phyloP scores from a whole-genome alignment of 92 coral and sea anemone genomes.

The Bergia sp. region DNA sequence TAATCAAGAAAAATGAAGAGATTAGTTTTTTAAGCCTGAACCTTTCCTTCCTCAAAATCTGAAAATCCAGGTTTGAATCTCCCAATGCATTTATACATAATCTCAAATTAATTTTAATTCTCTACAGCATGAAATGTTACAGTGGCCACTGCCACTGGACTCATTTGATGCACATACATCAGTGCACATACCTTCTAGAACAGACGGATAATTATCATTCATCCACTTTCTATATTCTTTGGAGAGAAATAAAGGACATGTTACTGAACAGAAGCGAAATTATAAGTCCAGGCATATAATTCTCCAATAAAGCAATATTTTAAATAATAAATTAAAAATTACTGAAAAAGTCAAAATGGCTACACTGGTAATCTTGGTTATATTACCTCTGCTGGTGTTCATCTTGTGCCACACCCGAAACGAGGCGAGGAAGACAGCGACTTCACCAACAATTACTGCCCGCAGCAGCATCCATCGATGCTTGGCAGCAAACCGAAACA shows the following conservation, averaged over 20 bases:
- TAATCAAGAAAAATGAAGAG: too few relatives aligned
- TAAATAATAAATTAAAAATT: too few relatives aligned
- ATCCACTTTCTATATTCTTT: slow-evolving; percentile 88
- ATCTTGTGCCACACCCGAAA: slow-evolving; percentile 96
- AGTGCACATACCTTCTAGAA: slow-evolving; percentile 71
- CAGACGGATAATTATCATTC: slow-evolving; percentile 71
- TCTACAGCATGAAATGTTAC: too few relatives aligned
- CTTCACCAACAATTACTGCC: slow-evolving; percentile 88
- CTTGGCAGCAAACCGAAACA: slow-evolving; percentile 53
- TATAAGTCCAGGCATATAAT: neutral
- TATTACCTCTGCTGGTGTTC: slow-evolving; percentile 88
- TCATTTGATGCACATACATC: neutral
- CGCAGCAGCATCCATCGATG: slow-evolving; percentile 66
- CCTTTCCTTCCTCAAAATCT: too few relatives aligned
- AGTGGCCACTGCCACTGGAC: too few relatives aligned
- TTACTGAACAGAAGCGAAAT: neutral
- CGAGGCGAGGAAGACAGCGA: slow-evolving; percentile 74
- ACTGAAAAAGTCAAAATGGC: too few relatives aligned
- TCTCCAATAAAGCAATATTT: too few relatives aligned
- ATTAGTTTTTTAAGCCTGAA: too few relatives aligned
- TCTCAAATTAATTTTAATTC: too few relatives aligned
- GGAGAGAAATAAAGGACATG: slow-evolving; percentile 1
- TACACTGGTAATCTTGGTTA: too few relatives aligned
- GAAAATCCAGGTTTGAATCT: too few relatives aligned
- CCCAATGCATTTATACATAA: too few relatives aligned